Conservation (phyloP, 2,888 invertebrate species). For the Barypeithes pellucidus region DNA sequence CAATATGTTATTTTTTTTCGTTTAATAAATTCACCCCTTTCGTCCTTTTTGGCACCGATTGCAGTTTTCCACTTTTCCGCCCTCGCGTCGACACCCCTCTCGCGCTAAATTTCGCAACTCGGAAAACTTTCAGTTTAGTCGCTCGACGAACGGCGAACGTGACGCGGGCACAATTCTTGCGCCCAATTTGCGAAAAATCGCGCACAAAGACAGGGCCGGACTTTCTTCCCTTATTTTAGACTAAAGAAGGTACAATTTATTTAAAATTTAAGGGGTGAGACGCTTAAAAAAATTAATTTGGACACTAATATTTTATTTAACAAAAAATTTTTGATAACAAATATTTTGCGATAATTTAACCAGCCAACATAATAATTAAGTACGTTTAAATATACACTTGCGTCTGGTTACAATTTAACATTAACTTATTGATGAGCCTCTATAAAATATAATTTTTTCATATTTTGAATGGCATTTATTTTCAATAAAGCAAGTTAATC, state of each 20-base stretch:
- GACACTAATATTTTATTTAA: background rate
- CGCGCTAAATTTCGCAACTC: slow-evolving; percentile 37
- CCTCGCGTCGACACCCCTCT: slow-evolving; percentile 32
- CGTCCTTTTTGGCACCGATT: slow-evolving; percentile 37
- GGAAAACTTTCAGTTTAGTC: slow-evolving; percentile 47
- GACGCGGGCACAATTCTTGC: slow-evolving; percentile 19
- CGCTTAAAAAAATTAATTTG: background rate
- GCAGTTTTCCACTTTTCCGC: slow-evolving; percentile 30
- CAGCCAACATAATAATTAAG: too few species aligned
- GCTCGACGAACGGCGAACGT: slow-evolving; percentile 38
- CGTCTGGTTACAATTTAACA: too few species aligned
- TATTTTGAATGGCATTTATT: too few species aligned
- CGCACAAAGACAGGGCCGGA: slow-evolving; percentile 37
- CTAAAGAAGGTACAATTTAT: background rate
- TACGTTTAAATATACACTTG: too few species aligned
- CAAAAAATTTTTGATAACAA: too few species aligned
- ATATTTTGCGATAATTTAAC: too few species aligned
- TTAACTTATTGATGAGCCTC: too few species aligned
- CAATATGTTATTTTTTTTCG: slow-evolving; percentile 11
- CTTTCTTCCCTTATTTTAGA: background rate
- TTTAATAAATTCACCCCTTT: slow-evolving; percentile 24
- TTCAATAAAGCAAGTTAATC: too few species aligned
- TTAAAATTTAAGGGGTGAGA: slow-evolving; percentile 21
- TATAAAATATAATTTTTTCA: too few species aligned
- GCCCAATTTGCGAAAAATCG: slow-evolving; percentile 33